Percentiles rank a stretch among this genome's conserved stretches.
Conservation (phyloP, 2,888 invertebrate genomes). For the Eupithecia subfuscata region DNA sequence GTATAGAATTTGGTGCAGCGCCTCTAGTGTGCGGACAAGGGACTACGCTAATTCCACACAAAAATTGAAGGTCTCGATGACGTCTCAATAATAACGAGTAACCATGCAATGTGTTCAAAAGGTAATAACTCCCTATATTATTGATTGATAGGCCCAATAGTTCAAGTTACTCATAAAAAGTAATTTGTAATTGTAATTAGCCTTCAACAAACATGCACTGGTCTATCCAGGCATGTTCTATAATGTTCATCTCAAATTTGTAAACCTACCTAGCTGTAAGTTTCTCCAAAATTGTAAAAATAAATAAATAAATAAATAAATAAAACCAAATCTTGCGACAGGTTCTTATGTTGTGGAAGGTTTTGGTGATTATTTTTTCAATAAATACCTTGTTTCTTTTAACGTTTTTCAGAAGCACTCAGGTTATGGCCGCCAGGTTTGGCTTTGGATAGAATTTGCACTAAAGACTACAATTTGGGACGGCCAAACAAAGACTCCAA, state of each 20-base stretch:
- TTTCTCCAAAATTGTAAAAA: too few relatives aligned
- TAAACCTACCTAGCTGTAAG: too few relatives aligned
- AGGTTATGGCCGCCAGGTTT: constrained; percentile 66
- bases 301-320: too few relatives aligned
- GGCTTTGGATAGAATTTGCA: constrained; percentile 74
- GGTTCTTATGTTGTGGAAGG: neutral
- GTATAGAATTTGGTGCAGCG: neutral
- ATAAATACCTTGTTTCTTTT: neutral
- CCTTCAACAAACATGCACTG: too few relatives aligned
- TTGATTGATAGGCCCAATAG: neutral
- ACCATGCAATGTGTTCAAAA: neutral
- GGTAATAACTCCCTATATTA: too few relatives aligned
- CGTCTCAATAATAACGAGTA: neutral
- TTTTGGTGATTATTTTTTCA: too few relatives aligned
- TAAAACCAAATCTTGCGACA: neutral
- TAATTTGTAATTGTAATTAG: too few relatives aligned
- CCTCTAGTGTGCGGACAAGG: neutral
- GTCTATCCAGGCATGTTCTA: too few relatives aligned
- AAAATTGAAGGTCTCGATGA: neutral
- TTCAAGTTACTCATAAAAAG: neutral
- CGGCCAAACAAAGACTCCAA: constrained; percentile 57
- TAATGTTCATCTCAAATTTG: too few relatives aligned
- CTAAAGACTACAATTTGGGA: constrained; percentile 76
- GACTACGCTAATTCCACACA: neutral
- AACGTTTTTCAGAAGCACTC: neutral